Evolutionary conservation across 2,113 vertebrate species (phyloP).

Genomic region (Poecilia latipinna): DNA sequence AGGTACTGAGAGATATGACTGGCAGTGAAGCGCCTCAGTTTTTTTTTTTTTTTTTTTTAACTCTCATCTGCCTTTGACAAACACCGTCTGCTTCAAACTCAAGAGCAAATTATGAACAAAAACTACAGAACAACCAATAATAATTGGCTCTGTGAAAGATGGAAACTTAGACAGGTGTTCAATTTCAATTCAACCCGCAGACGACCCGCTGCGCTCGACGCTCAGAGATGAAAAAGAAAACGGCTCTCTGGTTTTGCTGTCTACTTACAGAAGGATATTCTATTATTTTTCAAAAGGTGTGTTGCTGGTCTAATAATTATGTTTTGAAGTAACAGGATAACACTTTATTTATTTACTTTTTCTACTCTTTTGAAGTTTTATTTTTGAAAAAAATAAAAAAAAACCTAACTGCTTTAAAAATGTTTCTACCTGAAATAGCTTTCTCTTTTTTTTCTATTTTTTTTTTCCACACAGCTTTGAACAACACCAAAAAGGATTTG

Average conservation of each 20-base stretch:
- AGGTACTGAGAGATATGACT: not conserved
- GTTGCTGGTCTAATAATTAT: not conserved
- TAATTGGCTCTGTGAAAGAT: not conserved
- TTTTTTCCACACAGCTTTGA: not conserved
- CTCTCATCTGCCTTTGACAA: not conserved
- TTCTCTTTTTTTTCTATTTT: not conserved
- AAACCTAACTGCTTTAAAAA: not conserved
- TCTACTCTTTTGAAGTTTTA: not conserved
- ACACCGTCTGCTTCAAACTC: not conserved
- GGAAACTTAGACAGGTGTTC: not conserved
- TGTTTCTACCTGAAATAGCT: not conserved
- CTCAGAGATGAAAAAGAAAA: conserved; percentile 14
- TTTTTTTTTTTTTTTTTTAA: conserved; percentile 5
- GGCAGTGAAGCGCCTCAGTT: not conserved
- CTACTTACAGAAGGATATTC: not conserved
- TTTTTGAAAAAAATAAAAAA: not conserved
- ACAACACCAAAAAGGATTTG: not conserved
- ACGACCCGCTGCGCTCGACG: not conserved
- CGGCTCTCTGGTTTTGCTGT: conserved; percentile 8
- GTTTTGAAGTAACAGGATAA: conserved; percentile 2
- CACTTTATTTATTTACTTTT: too few species aligned
- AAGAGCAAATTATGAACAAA: conserved; percentile 6
- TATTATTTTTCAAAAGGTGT: conserved; percentile 1
- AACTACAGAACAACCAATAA: not conserved
- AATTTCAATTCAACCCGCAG: not conserved